Conservation (phyloP, 2,797 vertebrate genomes). For the Cheirogaleus major region DNA sequence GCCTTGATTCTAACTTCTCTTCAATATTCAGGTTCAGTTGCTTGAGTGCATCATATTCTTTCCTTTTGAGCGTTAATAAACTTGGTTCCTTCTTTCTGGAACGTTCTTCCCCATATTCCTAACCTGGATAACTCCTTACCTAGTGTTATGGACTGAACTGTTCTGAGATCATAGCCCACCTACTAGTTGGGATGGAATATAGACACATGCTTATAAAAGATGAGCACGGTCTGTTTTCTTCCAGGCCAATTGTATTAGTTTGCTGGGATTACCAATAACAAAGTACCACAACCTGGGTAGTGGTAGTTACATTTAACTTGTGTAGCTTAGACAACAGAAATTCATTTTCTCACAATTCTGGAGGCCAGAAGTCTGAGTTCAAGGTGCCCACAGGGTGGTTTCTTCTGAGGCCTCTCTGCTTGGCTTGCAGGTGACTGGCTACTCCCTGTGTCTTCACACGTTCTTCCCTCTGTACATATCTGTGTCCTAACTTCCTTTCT, state of each 20-base stretch:
- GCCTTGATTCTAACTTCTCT: neutral
- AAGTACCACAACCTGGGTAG: neutral
- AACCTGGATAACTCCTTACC: neutral
- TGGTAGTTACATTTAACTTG: neutral
- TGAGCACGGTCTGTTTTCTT: neutral
- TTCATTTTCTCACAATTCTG: neutral
- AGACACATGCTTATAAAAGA: neutral
- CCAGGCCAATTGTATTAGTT: neutral
- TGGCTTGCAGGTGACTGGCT: neutral
- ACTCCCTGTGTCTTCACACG: neutral
- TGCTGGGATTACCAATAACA: neutral
- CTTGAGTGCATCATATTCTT: neutral
- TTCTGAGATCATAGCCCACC: neutral
- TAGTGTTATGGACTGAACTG: neutral
- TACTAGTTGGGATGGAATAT: neutral
- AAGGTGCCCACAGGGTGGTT: neutral
- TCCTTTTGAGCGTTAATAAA: neutral
- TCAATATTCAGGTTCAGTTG: neutral
- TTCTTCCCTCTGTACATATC: neutral
- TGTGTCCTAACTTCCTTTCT: neutral
- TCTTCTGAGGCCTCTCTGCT: neutral
- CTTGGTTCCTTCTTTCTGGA: neutral
- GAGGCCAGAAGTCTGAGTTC: neutral
- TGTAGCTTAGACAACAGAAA: neutral
- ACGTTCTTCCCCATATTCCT: neutral